Evolutionary conservation across 2,888 invertebrate species (phyloP), one percentile per base, ranked within the genome.

Genomic region (Drosophila multiciliata): DNA sequence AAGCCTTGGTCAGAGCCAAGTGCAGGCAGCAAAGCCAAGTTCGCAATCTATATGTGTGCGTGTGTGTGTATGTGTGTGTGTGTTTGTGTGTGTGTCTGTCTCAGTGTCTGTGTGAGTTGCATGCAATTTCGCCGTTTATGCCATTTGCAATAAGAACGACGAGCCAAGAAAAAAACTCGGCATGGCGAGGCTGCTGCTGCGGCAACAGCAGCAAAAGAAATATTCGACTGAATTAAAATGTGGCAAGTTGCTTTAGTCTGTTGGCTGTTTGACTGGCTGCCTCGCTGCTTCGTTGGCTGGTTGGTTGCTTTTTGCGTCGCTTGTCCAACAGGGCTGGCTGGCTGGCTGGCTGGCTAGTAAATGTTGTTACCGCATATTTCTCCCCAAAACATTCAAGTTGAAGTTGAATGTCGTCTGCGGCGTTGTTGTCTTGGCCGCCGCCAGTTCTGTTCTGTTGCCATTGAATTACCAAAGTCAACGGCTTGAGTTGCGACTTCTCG

Each of bases 221-320:
- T 87, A 89, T 90, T 85, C 82, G 69, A 87, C 76, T 87, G 88
- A 89, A 90, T 90, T 89, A 90, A 90, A 90, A 89, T 91, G 91
- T 89, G 89, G 90, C 87, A 90, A 89, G 78, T 89, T 87, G 85
- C 63, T 32, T 29, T 40, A 49, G 38, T 36, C 40, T 58, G 55
- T 17, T 78, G 65, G 57, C 36, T 59, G 66, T 52, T 66, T 45
- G 45, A 45, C 23, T 45, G 45, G 45, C 45, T 42, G 20, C 12
- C 20, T 45, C 65, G 8, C 0, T 77, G 59, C 57, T 4, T 64
- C n/a, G 66, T 64, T 75, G 73, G 26, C 54, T 55, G 26, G 73
- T 68, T 75, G 71, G 67, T 32, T 69, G 64, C 52, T 64, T 69
- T 60, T 63, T 59, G 65, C 66, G 40, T 55, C 53, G 69, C 69